phyloP scores from a whole-genome alignment of 1,140 invertebrate genomes.

The Zelostemma sp. region DNA sequence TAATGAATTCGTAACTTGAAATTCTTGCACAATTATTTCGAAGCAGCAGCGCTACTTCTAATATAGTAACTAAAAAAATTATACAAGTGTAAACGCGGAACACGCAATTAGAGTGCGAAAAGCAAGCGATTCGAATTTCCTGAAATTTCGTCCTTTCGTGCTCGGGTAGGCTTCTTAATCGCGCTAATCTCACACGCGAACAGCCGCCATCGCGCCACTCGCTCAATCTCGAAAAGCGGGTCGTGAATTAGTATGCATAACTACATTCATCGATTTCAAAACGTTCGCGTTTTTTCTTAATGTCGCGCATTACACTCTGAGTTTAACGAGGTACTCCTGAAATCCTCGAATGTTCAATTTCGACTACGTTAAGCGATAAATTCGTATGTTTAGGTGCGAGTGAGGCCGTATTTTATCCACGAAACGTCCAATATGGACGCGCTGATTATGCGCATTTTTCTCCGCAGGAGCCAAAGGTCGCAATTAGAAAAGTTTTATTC shows the following conservation, averaged over 20 bases:
- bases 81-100: neutral
- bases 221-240: neutral
- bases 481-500: constrained; percentile 63
- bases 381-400: too few species aligned
- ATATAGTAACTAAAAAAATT: neutral
- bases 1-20: too few species aligned
- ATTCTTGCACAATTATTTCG: too few species aligned
- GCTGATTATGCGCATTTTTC: constrained; percentile 39
- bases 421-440: constrained; percentile 10
- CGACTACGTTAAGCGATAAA: too few species aligned
- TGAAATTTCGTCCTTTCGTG: neutral
- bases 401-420: too few species aligned
- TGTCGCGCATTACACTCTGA: neutral
- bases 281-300: neutral
- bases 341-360: constrained; percentile 56
- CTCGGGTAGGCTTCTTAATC: neutral
- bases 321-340: constrained; percentile 9
- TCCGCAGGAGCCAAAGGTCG: constrained; percentile 12
- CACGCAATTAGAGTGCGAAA: constrained; percentile 1
- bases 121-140: neutral
- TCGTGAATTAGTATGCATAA: neutral
- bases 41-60: neutral
- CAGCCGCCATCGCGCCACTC: too few species aligned
- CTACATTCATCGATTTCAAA: neutral
- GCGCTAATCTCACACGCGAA: constrained; percentile 1